Percentiles rank a stretch among this genome's conserved stretches.
Evolutionary conservation across 2,113 vertebrate genomes (phyloP).

Genomic region (Perca schrenkii): DNA sequence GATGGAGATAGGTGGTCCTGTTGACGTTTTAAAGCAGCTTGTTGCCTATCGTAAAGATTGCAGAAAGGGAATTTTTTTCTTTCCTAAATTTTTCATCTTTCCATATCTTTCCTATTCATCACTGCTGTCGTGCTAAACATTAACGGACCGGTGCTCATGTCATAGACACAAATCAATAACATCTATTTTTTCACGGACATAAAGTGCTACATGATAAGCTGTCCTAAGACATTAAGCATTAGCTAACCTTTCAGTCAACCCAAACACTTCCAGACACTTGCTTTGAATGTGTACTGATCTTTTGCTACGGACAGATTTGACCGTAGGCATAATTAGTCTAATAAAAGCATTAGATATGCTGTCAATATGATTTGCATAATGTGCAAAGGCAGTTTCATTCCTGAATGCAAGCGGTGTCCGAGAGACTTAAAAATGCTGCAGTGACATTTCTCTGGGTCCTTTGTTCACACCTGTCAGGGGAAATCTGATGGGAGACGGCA

Average conservation of each 20-base stretch:
- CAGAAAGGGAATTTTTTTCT: not conserved
- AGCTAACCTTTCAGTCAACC: conserved; percentile 58
- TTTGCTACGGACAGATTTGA: conserved; percentile 67
- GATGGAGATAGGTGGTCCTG: not conserved
- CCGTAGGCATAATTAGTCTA: conserved; percentile 80
- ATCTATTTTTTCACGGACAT: conserved; percentile 51
- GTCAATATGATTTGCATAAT: conserved; percentile 85
- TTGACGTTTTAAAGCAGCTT: not conserved
- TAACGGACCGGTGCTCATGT: conserved; percentile 17
- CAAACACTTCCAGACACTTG: conserved; percentile 20
- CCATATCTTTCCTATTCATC: conserved; percentile 7
- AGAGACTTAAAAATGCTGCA: conserved; percentile 67
- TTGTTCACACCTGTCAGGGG: conserved; percentile 84
- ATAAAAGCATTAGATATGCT: conserved; percentile 84
- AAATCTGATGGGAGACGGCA: conserved; percentile 67
- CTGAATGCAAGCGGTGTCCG: conserved; percentile 65
- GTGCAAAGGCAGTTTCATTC: conserved; percentile 70
- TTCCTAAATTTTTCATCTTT: not conserved
- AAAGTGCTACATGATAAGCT: conserved; percentile 67
- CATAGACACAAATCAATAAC: conserved; percentile 56
- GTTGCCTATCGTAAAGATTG: conserved; percentile 1
- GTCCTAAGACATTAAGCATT: conserved; percentile 65
- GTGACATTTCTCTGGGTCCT: conserved; percentile 81
- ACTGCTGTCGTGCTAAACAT: not conserved
- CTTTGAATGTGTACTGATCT: conserved; percentile 46